Base-by-base conservation (phyloP, 2,888 invertebrate species). In the Leptopterna dolabrata region DNA sequence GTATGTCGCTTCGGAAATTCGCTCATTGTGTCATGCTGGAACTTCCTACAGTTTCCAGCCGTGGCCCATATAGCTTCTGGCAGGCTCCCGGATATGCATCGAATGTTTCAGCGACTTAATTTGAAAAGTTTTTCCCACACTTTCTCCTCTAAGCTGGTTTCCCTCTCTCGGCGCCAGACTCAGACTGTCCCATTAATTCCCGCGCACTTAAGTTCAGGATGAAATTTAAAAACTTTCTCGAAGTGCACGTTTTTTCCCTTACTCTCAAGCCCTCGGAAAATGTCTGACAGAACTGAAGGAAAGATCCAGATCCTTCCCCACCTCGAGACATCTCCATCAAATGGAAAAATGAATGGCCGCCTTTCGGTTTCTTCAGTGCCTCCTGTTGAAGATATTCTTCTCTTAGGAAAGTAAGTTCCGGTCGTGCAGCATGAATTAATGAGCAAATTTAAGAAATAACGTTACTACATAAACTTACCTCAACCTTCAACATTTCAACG, bases 101-200 rank as follows among this genome's bases (percentile, higher is more conserved):
- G 73, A 73, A 73, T 73, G 73, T 73, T 73, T 73, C 73, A 19
- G 36, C 73, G 36, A 73, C 73, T 73, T 73, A 30, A 73, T 73
- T 73, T 73, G 73, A 73, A 73, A 73, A 73, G 73, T 73, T 73
- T 73, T 19, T 2, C n/a, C 73, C 36, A 4, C 73, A 73, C 36
- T 73, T 73, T 19, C 41, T 73, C 19, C 70, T 19, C n/a, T 14
- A 73, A 73, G 16, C 73, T n/a, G 36, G 73, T 73, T 73, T 36
- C 13, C 73, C 16, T 41, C 41, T 36, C 73, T 16, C 41, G 16
- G 16, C 41, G 30, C n/a, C 2, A 36, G 16, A 16, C 41, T 73
- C 41, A 30, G 73, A 73, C 73, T 36, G 73, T 36, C 36, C 73
- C 73, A 73, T 73, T 73, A 73, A 73, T 73, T 73, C 73, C 30